Evolutionary conservation across 1,140 invertebrate genomes (phyloP).

Genomic region (Plutomurus gul): DNA sequence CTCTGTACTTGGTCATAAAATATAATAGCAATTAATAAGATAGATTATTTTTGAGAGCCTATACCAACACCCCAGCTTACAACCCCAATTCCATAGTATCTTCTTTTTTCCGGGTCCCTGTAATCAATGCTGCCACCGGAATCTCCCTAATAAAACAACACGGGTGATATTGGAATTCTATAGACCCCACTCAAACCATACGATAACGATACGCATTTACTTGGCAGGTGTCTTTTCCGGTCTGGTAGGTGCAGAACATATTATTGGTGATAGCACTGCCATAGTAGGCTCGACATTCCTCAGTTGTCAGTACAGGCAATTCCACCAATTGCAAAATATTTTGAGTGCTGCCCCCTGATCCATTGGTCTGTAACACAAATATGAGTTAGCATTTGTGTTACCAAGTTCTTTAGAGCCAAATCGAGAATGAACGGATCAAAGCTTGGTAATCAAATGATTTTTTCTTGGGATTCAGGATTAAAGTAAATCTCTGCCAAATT

Average conservation of each 20-base stretch:
- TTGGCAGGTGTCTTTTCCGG: conserved; percentile 38
- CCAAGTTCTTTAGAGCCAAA: too few species aligned
- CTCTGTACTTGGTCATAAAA: too few species aligned
- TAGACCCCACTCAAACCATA: too few species aligned
- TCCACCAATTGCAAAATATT: conserved; percentile 64
- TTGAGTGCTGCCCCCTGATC: conserved; percentile 61
- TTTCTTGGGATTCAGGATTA: too few species aligned
- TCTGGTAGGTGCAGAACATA: conserved; percentile 71
- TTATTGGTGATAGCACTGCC: conserved; percentile 57
- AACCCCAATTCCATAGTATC: conserved; percentile 61
- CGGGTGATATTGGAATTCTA: background rate
- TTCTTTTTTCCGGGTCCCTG: conserved; percentile 55
- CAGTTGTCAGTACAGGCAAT: conserved; percentile 64
- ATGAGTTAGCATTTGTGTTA: too few species aligned
- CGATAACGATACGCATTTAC: background rate
- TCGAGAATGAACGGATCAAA: too few species aligned
- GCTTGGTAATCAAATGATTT: too few species aligned
- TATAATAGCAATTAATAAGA: too few species aligned
- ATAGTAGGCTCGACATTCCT: conserved; percentile 58
- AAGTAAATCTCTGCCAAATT: too few species aligned
- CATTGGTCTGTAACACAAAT: background rate
- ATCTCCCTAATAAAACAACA: conserved; percentile 62
- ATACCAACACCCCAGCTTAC: conserved; percentile 61
- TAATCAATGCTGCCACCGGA: conserved; percentile 72
- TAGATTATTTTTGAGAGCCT: too few species aligned